Conservation (phyloP, 2,113 vertebrate genomes). For the Gymnocephalus cernua region DNA sequence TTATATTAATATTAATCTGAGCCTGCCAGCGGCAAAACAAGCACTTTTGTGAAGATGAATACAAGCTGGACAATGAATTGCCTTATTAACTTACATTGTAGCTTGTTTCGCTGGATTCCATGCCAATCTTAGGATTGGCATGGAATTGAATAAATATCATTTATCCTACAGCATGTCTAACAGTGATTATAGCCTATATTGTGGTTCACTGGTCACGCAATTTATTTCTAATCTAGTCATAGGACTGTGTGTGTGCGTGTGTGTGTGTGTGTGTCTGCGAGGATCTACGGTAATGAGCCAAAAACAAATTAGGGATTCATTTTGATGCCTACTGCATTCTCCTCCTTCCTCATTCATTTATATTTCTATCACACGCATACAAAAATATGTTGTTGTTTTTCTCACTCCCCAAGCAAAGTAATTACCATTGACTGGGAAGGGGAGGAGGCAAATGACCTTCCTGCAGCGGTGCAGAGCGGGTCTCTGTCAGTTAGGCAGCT, state of each 20-base stretch:
- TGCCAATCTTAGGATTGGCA: no score
- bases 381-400: slow-evolving; percentile 14
- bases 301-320: slow-evolving; percentile 54
- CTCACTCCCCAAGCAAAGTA: slow-evolving; percentile 1
- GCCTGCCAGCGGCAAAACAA: no score
- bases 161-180: slow-evolving; percentile 39
- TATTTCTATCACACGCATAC: slow-evolving; percentile 52
- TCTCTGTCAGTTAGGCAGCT: slow-evolving; percentile 42
- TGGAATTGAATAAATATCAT: slow-evolving; percentile 46
- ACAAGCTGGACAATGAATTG: no score
- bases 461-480: not conserved
- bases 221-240: slow-evolving; percentile 19
- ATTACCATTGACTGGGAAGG: slow-evolving; percentile 40
- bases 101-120: no score
- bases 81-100: no score
- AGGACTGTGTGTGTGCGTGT: not conserved
- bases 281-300: slow-evolving; percentile 39
- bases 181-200: slow-evolving; percentile 35
- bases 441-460: slow-evolving; percentile 44
- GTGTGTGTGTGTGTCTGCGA: not conserved
- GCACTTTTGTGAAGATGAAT: no score
- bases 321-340: slow-evolving; percentile 32
- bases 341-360: slow-evolving; percentile 40
- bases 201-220: slow-evolving; percentile 31
- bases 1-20: no score